phyloP scores from a whole-genome alignment of 2,888 invertebrate genomes.

The Sesamia inferens region DNA sequence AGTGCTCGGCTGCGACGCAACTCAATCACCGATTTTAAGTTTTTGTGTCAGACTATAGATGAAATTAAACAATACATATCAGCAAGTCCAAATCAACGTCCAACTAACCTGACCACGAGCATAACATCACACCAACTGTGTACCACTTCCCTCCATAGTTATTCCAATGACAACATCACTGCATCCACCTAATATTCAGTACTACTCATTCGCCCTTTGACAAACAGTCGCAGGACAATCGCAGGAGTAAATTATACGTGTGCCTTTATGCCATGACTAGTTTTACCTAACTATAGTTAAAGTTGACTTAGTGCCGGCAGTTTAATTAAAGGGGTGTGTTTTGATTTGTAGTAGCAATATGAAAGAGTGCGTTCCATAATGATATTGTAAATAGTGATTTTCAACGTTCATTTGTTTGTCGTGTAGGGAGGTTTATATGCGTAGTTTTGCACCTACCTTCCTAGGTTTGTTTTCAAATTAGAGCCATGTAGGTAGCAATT shows the following conservation, averaged over 20 bases:
- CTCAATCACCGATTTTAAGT: no score
- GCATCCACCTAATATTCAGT: constrained; percentile 11
- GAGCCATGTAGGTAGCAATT: not conserved
- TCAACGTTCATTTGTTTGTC: constrained; percentile 52
- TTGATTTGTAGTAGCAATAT: constrained; percentile 84
- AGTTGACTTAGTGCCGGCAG: constrained; percentile 85
- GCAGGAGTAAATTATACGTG: constrained; percentile 79
- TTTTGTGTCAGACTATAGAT: no score
- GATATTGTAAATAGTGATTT: constrained; percentile 70
- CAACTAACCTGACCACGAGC: not conserved
- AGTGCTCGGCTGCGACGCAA: no score
- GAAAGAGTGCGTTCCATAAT: constrained; percentile 74
- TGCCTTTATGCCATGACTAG: constrained; percentile 78
- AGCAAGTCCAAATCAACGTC: no score
- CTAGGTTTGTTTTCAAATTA: constrained; percentile 26
- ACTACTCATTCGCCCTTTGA: constrained; percentile 64
- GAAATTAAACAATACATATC: no score
- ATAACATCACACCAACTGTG: not conserved
- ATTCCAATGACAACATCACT: constrained; percentile 16
- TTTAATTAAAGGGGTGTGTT: constrained; percentile 87
- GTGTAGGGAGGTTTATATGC: constrained; percentile 44
- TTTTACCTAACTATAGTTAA: constrained; percentile 76
- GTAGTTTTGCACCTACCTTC: constrained; percentile 25
- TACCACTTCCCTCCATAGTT: not conserved
- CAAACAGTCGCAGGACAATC: constrained; percentile 73